Evolutionary conservation across 2,888 invertebrate species (phyloP).

Genomic region (Hipparchia sbordonii): DNA sequence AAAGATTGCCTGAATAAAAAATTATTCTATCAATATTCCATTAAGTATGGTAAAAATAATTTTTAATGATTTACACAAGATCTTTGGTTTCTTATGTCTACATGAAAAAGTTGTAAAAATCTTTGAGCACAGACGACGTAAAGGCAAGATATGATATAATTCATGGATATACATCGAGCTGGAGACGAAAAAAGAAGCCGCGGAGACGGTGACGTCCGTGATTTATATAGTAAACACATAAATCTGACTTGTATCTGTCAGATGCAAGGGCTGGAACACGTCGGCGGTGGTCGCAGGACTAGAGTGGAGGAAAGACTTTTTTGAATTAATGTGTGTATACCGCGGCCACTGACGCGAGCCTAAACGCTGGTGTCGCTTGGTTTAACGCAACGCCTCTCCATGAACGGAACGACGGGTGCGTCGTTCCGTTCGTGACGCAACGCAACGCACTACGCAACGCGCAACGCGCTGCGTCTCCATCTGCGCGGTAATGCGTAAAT

Average conservation of each 20-base stretch:
- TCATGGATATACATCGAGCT: conserved; percentile 47
- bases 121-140: conserved; percentile 63
- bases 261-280: conserved; percentile 32
- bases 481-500: no score
- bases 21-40: no score
- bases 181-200: conserved; percentile 70
- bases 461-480: no score
- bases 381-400: no score
- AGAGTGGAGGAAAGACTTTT: not conserved
- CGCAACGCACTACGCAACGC: no score
- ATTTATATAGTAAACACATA: conserved; percentile 84
- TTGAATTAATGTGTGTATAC: not conserved
- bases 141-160: conserved; percentile 67
- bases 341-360: no score
- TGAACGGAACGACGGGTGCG: no score
- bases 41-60: no score
- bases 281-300: not conserved
- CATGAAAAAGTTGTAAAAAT: conserved; percentile 43
- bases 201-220: conserved; percentile 61
- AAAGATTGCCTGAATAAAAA: no score
- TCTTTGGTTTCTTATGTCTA: not conserved
- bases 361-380: no score
- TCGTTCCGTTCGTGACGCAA: no score
- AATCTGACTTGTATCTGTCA: conserved; percentile 82
- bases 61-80: not conserved